Percentiles rank a stretch among this genome's conserved stretches.
Conservation (phyloP, 2,888 invertebrate genomes). For the Himalopsyche tibetana region DNA sequence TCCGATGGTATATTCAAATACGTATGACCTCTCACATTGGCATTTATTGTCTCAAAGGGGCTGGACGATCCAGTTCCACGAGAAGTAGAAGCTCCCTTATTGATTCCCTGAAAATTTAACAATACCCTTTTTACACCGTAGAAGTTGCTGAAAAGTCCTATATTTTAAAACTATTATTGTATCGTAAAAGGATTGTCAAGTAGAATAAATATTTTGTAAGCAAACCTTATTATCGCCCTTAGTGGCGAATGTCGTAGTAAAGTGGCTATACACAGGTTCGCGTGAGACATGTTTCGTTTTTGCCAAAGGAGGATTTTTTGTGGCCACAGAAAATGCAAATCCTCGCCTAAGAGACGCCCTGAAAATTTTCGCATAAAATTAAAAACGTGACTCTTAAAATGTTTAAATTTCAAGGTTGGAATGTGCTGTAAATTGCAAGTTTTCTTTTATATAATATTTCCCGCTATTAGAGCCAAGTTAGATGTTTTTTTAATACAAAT, state of each 20-base stretch:
- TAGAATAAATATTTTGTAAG: not conserved
- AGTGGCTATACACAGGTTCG: not conserved
- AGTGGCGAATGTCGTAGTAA: not conserved
- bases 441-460: no score
- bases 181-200: no score
- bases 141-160: no score
- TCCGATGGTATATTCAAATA: not conserved
- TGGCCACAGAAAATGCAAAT: slow-evolving; percentile 83
- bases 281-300: slow-evolving; percentile 85
- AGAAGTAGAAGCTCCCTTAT: not conserved
- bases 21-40: not conserved
- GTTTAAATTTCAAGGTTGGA: no score
- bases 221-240: not conserved
- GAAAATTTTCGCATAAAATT: slow-evolving; percentile 64
- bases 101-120: not conserved
- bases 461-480: no score
- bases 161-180: no score
- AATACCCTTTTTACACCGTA: not conserved
- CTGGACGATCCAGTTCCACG: not conserved
- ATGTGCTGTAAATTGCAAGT: no score
- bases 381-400: no score
- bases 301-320: slow-evolving; percentile 87
- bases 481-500: no score
- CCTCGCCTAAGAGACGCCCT: slow-evolving; percentile 82
- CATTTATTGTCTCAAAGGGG: not conserved